Conservation (phyloP, 2,888 invertebrate genomes). For the Athripsodes cinereus region DNA sequence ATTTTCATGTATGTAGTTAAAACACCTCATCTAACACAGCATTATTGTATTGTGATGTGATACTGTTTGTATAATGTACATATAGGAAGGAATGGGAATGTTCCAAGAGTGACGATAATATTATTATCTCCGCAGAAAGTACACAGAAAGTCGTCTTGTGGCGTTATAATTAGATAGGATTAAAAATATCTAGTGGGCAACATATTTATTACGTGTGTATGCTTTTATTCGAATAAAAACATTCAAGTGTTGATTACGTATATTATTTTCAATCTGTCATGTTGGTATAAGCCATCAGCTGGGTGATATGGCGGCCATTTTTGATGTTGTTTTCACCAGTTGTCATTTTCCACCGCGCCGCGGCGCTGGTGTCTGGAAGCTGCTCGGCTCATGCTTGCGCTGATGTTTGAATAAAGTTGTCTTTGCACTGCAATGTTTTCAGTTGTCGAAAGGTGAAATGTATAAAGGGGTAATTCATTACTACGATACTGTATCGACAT, state of each 20-base stretch:
- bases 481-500: too few relatives aligned
- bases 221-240: constrained; percentile 12
- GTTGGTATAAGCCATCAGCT: constrained; percentile 17
- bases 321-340: constrained; percentile 5
- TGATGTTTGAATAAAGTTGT: background rate
- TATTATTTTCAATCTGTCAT: constrained; percentile 13
- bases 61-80: too few relatives aligned
- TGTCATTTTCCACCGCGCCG: background rate
- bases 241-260: constrained; percentile 1
- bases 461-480: too few relatives aligned
- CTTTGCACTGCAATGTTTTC: too few relatives aligned
- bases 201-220: background rate
- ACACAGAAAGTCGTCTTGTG: background rate
- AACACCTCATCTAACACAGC: too few relatives aligned
- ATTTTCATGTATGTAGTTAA: too few relatives aligned
- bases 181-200: constrained; percentile 7
- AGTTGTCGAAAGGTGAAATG: too few relatives aligned
- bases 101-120: too few relatives aligned
- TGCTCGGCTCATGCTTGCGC: too few relatives aligned
- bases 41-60: too few relatives aligned
- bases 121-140: background rate
- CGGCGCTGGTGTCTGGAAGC: background rate
- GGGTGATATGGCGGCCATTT: constrained; percentile 14
- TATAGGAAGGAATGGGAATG: too few relatives aligned
- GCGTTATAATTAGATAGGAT: constrained; percentile 15